Conservation (phyloP, 2,888 invertebrate genomes). For the Galeruca laticollis region DNA sequence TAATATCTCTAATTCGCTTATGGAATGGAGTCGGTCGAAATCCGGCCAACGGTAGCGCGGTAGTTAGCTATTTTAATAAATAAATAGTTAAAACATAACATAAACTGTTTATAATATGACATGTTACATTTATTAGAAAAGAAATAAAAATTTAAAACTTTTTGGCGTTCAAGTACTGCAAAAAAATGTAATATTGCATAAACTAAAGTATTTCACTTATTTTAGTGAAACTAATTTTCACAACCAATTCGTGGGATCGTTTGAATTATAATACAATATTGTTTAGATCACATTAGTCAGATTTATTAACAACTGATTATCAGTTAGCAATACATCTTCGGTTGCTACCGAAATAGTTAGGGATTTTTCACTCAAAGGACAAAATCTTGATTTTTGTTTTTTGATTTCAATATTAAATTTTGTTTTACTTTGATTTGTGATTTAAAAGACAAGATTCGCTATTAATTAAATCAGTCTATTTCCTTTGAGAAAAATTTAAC, state of each 20-base stretch:
- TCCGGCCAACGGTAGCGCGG: too few relatives aligned
- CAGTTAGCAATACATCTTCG: constrained; percentile 55
- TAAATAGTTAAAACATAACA: too few relatives aligned
- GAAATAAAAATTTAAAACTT: too few relatives aligned
- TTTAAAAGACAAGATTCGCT: constrained; percentile 26
- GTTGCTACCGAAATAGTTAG: constrained; percentile 30
- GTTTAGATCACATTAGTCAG: constrained; percentile 56
- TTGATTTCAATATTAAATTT: constrained; percentile 22
- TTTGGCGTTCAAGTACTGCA: background rate
- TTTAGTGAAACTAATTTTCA: background rate
- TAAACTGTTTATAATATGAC: too few relatives aligned
- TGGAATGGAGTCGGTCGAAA: too few relatives aligned
- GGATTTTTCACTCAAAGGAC: constrained; percentile 34
- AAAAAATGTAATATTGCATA: background rate
- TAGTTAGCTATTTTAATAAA: too few relatives aligned
- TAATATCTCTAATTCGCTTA: too few relatives aligned
- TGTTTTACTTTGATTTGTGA: constrained; percentile 22
- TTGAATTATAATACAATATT: constrained; percentile 8
- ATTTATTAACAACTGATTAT: constrained; percentile 59
- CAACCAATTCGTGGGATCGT: background rate
- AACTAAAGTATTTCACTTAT: background rate
- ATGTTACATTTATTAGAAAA: too few relatives aligned
- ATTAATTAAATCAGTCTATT: constrained; percentile 31
- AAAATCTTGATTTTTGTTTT: constrained; percentile 26
- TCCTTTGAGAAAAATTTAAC: constrained; percentile 23